Evolutionary conservation across 2,113 vertebrate species (phyloP).

Genomic region (Bos taurus): ARS-UCD2.0 NC_037328.1:45179001-45179500

Average conservation of each 20-base stretch:
- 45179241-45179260: background rate
- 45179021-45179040: background rate
- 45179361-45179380: background rate
- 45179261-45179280: background rate
- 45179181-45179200: background rate
- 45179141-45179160: background rate
- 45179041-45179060: background rate
- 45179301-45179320: background rate
- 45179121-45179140: background rate
- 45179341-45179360: background rate
- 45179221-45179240: background rate
- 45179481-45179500: background rate
- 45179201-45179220: background rate
- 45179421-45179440: background rate
- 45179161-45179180: background rate
- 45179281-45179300: background rate
- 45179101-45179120: background rate
- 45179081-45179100: background rate
- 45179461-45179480: background rate
- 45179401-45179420: background rate
- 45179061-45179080: background rate
- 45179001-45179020: background rate
- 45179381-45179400: slow-evolving; percentile 6
- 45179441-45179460: background rate
- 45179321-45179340: background rate